These are phyloP conservation scores for Plecotus auritus DNA, from an alignment of 2,113 vertebrate species.

Conservation along the genomic window DNA sequence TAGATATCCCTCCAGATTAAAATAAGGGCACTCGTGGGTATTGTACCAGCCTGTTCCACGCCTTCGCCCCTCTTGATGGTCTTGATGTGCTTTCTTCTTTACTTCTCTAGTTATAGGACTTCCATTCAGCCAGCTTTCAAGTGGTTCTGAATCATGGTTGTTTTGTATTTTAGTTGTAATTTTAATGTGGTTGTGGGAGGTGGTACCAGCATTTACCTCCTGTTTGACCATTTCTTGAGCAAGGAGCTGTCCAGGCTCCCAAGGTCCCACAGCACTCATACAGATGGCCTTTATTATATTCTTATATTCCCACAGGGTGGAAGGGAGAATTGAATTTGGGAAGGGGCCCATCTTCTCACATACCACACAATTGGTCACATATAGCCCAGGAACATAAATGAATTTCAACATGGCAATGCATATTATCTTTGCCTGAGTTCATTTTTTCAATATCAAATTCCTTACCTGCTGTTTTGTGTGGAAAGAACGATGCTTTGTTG, in stretches of 20 bases:
- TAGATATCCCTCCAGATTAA: no score
- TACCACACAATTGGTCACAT: background rate
- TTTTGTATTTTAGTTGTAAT: no score
- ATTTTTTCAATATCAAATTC: slow-evolving; percentile 7
- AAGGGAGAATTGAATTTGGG: background rate
- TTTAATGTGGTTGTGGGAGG: no score
- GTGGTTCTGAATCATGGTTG: no score
- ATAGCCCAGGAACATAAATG: background rate
- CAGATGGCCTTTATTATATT: background rate
- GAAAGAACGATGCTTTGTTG: background rate
- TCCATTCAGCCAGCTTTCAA: no score
- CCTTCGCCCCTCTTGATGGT: no score
- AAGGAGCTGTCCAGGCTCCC: background rate
- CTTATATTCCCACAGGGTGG: background rate
- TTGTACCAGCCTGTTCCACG: no score
- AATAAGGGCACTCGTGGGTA: no score
- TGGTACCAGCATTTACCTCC: no score
- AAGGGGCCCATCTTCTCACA: background rate
- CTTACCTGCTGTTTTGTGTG: background rate
- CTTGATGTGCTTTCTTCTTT: no score
- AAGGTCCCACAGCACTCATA: background rate
- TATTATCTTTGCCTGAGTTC: background rate
- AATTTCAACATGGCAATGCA: background rate
- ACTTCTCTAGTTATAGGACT: no score
- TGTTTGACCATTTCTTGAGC: background rate